Conservation (phyloP, 2,113 vertebrate species). For the Plecotus auritus region DNA sequence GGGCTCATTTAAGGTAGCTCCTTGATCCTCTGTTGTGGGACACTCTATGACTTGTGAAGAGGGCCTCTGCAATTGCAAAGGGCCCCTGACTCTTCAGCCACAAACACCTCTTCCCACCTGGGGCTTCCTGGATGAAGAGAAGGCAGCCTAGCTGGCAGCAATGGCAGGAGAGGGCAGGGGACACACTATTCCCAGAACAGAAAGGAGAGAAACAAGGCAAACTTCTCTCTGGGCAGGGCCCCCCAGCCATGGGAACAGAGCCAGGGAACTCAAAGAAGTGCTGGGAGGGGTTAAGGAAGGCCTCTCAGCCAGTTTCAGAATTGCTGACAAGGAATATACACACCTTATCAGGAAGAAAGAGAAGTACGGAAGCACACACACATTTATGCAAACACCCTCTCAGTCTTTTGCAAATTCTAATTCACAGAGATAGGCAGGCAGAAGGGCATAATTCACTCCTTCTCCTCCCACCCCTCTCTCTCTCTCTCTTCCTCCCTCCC, state of each 20-base stretch:
- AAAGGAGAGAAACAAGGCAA: constrained; percentile 27
- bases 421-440: constrained; percentile 20
- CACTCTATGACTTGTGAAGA: constrained; percentile 17
- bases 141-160: neutral
- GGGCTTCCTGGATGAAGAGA: constrained; percentile 16
- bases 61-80: constrained; percentile 7
- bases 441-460: neutral
- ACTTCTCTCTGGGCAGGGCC: neutral
- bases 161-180: neutral
- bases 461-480: neutral
- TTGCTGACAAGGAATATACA: constrained; percentile 44
- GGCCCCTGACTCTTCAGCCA: neutral
- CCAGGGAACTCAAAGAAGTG: constrained; percentile 25
- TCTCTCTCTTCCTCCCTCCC: neutral
- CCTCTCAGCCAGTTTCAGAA: neutral
- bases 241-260: neutral
- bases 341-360: constrained; percentile 53
- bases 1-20: constrained; percentile 35
- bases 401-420: neutral
- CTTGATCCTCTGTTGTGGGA: constrained; percentile 35
- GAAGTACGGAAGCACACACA: neutral
- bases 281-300: constrained; percentile 37
- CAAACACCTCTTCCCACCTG: neutral
- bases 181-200: neutral
- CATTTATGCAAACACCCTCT: constrained; percentile 16